phyloP scores from a whole-genome alignment of 2,797 vertebrate genomes.

The Toxotes lorentzi region DNA sequence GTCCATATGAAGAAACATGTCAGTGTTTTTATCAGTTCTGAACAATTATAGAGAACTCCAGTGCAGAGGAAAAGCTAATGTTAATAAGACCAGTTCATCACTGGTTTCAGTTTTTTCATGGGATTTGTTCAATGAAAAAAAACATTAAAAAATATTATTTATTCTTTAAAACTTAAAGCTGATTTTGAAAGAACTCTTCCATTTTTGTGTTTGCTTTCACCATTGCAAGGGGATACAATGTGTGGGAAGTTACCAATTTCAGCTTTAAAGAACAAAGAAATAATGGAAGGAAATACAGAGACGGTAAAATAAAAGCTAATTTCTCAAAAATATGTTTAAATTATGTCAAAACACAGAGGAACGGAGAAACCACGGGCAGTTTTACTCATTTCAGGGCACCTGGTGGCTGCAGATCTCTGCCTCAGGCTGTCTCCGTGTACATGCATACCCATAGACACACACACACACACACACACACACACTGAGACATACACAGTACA shows the following conservation, averaged over 20 bases:
- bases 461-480: background rate
- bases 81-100: background rate
- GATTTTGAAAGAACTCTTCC: background rate
- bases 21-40: background rate
- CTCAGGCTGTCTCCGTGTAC: constrained; percentile 21
- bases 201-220: background rate
- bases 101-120: background rate
- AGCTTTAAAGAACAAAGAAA: constrained; percentile 7
- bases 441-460: constrained; percentile 12
- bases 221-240: background rate
- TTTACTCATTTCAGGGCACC: constrained; percentile 17
- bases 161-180: background rate
- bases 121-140: background rate
- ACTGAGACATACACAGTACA: constrained; percentile 15
- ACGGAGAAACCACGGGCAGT: constrained; percentile 8
- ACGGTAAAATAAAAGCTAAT: background rate
- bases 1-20: background rate
- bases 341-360: constrained; percentile 7
- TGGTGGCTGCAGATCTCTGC: constrained; percentile 30
- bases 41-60: background rate
- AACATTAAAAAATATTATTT: background rate
- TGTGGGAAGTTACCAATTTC: background rate
- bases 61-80: background rate
- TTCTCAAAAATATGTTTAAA: background rate
- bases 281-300: background rate